These are phyloP conservation scores for Phortica variegata DNA, from an alignment of 1,140 invertebrate species.

Conservation along the genomic window DNA sequence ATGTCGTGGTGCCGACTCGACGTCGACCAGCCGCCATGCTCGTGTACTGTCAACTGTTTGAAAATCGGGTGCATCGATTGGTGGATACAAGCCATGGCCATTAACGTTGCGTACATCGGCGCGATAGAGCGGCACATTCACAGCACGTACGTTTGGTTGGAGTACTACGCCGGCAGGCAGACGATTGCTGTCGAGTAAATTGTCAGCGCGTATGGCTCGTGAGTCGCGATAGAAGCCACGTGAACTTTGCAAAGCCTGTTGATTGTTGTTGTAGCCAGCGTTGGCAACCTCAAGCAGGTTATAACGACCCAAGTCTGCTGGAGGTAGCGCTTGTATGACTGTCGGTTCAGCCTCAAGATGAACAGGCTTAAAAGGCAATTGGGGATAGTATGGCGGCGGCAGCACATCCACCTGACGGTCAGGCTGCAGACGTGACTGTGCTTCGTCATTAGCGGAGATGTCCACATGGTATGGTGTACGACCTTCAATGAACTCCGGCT, in stretches of 20 bases:
- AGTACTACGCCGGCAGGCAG: constrained; percentile 5
- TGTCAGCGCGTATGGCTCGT: constrained; percentile 39
- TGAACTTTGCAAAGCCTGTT: constrained; percentile 22
- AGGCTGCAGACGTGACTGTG: constrained; percentile 32
- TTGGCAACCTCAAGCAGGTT: too few species aligned
- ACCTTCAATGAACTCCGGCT: constrained; percentile 60
- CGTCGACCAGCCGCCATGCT: constrained; percentile 40
- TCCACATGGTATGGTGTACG: constrained; percentile 62
- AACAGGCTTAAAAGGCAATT: constrained; percentile 48
- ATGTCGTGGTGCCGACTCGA: constrained; percentile 4
- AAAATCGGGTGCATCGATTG: constrained; percentile 37
- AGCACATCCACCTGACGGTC: constrained; percentile 48
- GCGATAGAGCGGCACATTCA: constrained; percentile 36
- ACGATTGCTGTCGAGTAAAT: constrained; percentile 42
- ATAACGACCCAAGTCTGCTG: constrained; percentile 20
- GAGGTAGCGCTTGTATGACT: constrained; percentile 46
- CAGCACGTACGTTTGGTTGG: constrained; percentile 18
- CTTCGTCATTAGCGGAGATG: constrained; percentile 34
- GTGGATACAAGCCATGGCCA: constrained; percentile 30
- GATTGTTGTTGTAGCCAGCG: constrained; percentile 12
- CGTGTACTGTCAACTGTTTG: constrained; percentile 29
- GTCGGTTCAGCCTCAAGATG: constrained; percentile 48
- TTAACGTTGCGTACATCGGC: constrained; percentile 14
- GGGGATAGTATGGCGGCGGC: constrained; percentile 45
- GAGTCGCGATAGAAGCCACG: constrained; percentile 38